Conservation (phyloP, 2,888 invertebrate species). For the Cepaea hortensis region DNA sequence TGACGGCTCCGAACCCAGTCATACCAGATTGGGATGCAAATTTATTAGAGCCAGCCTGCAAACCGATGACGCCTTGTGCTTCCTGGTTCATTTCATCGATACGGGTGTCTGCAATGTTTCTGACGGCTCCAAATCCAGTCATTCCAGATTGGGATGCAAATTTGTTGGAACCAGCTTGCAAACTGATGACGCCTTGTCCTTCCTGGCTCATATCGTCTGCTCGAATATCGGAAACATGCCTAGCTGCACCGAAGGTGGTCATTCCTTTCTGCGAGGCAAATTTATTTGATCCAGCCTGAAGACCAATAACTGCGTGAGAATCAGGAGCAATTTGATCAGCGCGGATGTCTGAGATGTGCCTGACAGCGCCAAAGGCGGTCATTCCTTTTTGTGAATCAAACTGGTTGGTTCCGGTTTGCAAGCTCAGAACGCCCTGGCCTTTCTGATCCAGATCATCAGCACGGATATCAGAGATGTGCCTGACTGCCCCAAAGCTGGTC, state of each 20-base stretch:
- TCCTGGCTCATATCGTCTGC: slow-evolving; percentile 68
- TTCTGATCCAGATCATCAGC: neutral
- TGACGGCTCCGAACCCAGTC: slow-evolving; percentile 69
- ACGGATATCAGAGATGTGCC: neutral
- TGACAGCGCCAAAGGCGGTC: slow-evolving; percentile 61
- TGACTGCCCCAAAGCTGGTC: neutral
- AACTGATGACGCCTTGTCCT: slow-evolving; percentile 69
- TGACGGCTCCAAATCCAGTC: slow-evolving; percentile 70
- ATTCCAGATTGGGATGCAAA: slow-evolving; percentile 73
- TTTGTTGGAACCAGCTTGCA: slow-evolving; percentile 74
- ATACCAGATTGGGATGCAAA: slow-evolving; percentile 72
- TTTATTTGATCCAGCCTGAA: slow-evolving; percentile 28
- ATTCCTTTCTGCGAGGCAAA: slow-evolving; percentile 32
- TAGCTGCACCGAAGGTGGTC: slow-evolving; percentile 55
- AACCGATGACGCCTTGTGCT: slow-evolving; percentile 56
- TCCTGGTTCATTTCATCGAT: slow-evolving; percentile 58
- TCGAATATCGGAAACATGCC: slow-evolving; percentile 73
- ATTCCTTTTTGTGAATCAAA: slow-evolving; percentile 26
- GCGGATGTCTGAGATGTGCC: slow-evolving; percentile 8
- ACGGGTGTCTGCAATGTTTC: slow-evolving; percentile 71
- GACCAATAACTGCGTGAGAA: slow-evolving; percentile 10
- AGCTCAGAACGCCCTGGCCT: neutral
- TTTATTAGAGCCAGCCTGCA: slow-evolving; percentile 73
- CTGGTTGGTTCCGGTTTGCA: slow-evolving; percentile 1
- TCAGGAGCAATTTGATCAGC: neutral